phyloP scores from a whole-genome alignment of 2,888 invertebrate genomes.

The Drosophila niveifrons region DNA sequence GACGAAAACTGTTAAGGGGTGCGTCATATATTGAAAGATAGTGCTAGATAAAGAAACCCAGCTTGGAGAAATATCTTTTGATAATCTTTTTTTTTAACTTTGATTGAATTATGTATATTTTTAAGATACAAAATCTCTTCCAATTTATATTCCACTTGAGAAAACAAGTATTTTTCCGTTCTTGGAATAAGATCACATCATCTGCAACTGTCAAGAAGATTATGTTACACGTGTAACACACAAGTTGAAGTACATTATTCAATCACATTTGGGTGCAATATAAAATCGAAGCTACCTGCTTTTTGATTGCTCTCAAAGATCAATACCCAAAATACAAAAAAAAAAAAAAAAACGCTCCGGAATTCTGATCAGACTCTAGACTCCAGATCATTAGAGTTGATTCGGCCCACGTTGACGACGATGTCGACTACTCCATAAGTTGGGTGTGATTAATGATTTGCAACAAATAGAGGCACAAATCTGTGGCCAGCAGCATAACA shows the following conservation, averaged over 20 bases:
- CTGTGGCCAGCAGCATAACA: slow-evolving; percentile 69
- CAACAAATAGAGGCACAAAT: slow-evolving; percentile 68
- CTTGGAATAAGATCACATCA: slow-evolving; percentile 48
- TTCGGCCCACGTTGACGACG: slow-evolving; percentile 60
- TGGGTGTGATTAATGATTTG: slow-evolving; percentile 70
- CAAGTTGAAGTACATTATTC: slow-evolving; percentile 57
- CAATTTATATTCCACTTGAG: not conserved
- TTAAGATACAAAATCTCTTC: not conserved
- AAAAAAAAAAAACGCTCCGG: slow-evolving; percentile 14
- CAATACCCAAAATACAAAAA: not conserved
- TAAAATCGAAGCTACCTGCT: slow-evolving; percentile 63
- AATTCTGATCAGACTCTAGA: slow-evolving; percentile 24
- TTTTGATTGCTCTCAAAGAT: slow-evolving; percentile 35
- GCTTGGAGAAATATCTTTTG: not conserved
- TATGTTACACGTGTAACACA: slow-evolving; percentile 64
- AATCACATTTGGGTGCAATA: slow-evolving; percentile 41
- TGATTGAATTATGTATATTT: not conserved
- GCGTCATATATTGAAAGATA: not conserved
- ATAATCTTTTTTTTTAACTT: not conserved
- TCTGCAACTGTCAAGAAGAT: slow-evolving; percentile 56
- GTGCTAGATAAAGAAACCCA: not conserved
- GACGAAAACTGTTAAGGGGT: slow-evolving; percentile 7
- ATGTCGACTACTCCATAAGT: slow-evolving; percentile 62
- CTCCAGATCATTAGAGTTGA: slow-evolving; percentile 53
- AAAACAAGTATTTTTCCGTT: slow-evolving; percentile 11